A percentile compares a stretch with the other conserved stretches of the same genome.
Conservation (phyloP, 2,797 vertebrate genomes). For the Picus viridis region DNA sequence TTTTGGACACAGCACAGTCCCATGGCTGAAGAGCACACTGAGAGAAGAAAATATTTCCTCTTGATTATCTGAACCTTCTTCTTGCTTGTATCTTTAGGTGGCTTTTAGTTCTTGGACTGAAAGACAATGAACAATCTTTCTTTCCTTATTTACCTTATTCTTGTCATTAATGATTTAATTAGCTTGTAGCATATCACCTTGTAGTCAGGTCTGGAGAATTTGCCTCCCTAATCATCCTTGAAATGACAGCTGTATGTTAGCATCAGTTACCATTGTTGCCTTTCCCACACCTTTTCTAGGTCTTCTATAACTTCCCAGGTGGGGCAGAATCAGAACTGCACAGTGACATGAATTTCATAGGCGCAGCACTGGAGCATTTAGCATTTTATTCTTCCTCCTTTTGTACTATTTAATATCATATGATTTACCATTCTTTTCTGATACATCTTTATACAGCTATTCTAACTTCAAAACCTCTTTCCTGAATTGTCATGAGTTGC, state of each 20-base stretch:
- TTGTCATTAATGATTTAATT: background rate
- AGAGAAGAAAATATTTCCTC: background rate
- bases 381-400: background rate
- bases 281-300: background rate
- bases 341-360: background rate
- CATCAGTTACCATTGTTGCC: background rate
- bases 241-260: background rate
- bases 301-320: background rate
- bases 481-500: background rate
- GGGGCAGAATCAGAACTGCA: background rate
- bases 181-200: background rate
- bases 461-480: background rate
- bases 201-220: background rate
- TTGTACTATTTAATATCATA: background rate
- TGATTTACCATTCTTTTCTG: background rate
- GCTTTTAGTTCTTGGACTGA: background rate
- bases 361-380: background rate
- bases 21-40: background rate
- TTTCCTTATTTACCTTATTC: background rate
- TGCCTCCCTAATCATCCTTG: background rate
- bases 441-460: background rate
- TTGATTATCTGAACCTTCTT: background rate
- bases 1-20: background rate
- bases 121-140: background rate
- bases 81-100: background rate